phyloP scores from a whole-genome alignment of 2,888 invertebrate species.

The Synergus umbraculus region DNA sequence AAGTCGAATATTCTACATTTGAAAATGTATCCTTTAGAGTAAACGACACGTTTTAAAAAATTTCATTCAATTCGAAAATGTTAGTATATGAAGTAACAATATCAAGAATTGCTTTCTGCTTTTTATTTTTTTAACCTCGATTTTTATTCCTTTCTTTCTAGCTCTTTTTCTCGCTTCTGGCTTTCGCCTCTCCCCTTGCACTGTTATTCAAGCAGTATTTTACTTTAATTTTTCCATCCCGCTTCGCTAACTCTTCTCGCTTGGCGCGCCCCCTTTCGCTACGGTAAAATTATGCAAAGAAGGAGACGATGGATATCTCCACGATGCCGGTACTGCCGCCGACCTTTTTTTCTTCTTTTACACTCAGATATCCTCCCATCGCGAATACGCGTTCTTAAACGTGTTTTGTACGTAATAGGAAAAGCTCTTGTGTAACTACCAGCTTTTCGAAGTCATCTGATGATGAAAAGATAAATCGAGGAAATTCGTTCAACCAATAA shows the following conservation, averaged over 20 bases:
- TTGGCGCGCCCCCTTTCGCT: conserved; percentile 46
- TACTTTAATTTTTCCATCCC: conserved; percentile 32
- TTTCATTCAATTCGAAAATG: background rate
- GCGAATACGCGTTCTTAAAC: conserved; percentile 15
- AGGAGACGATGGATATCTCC: conserved; percentile 68
- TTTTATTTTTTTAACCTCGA: background rate
- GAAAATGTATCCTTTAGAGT: no score
- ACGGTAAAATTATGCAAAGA: conserved; percentile 70
- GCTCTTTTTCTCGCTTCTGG: background rate
- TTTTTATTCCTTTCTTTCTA: background rate
- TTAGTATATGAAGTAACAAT: background rate
- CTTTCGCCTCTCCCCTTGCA: background rate
- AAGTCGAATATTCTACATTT: no score
- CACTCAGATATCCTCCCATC: background rate
- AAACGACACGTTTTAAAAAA: background rate
- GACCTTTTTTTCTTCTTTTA: conserved; percentile 8
- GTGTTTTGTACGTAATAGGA: conserved; percentile 2
- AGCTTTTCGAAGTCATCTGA: background rate
- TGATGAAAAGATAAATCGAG: background rate
- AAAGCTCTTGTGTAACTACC: background rate
- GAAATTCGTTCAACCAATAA: background rate
- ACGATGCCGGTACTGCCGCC: conserved; percentile 45
- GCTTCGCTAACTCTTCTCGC: conserved; percentile 16
- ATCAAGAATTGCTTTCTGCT: background rate
- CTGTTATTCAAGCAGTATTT: conserved; percentile 25